Evolutionary conservation across 2,797 vertebrate species (phyloP), one percentile per base, ranked within the genome.

Genomic region (Crocidura indochinensis): DNA sequence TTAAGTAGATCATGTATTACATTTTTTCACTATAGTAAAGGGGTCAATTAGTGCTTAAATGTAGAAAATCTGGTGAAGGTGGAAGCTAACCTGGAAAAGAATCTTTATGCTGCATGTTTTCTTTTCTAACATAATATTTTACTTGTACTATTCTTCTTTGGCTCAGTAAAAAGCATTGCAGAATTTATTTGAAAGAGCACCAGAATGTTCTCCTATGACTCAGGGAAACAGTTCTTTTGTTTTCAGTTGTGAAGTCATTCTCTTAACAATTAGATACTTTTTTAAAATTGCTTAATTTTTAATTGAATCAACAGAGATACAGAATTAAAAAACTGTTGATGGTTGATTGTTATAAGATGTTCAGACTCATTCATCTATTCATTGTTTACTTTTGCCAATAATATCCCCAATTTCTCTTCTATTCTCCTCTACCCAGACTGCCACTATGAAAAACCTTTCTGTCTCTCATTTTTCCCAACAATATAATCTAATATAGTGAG

Each of bases 181-280:
- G 71, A 93, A 67, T 92, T 84, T 53, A 93, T 68, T 93, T 89
- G 78, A 84, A 74, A 81, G 74, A 46, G 53, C 3, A 26, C 31
- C 31, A 64, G 17, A 1, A 0, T 31, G 7, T 53, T 71, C 6
- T 73, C 49, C 91, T 24, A n/a, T n/a, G 65, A 73, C 69, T 88
- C 62, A 64, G 60, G 73, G 26, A 92, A 68, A 84, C 0, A 10
- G 10, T 86, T 26, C 83, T 62, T 82, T 69, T 14, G 71, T 93
- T 88, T 80, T 92, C 10, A 84, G 38, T 76, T 60, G 8, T 62
- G 19, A 14, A 77, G 53, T 87, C 26, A 51, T 74, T 53, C 73
- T 88, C 80, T 53, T 38, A 38, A 38, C 38, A 38, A 38, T 38
- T 38, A n/a, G n/a, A n/a, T n/a, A 38, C 38, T 38, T 38, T 38